Percentiles rank a stretch among this genome's conserved stretches.
These are phyloP conservation scores for Volucella bombylans DNA, from an alignment of 2,888 invertebrate genomes.

Conservation along the genomic window DNA sequence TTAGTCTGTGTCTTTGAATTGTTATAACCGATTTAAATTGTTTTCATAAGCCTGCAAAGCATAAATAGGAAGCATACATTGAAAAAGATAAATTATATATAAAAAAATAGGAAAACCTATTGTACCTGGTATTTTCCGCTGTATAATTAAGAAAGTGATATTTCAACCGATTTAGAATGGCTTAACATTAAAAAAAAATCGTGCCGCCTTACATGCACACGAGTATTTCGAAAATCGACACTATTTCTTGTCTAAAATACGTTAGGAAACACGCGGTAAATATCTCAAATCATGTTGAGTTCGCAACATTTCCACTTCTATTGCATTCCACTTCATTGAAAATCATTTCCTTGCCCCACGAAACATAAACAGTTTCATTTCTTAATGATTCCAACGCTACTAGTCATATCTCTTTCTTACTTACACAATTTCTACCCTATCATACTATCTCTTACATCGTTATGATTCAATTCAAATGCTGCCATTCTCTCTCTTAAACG, in stretches of 20 bases:
- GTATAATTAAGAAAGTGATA: too few relatives aligned
- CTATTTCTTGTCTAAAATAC: slow-evolving; percentile 23
- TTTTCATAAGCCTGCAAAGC: too few relatives aligned
- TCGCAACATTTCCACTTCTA: slow-evolving; percentile 41
- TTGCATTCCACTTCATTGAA: slow-evolving; percentile 36
- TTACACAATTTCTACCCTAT: not conserved
- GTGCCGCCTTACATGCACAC: too few relatives aligned
- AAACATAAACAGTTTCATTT: not conserved
- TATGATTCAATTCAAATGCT: not conserved
- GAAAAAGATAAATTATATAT: too few relatives aligned
- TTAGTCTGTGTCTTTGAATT: too few relatives aligned
- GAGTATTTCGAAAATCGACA: too few relatives aligned
- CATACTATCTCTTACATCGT: slow-evolving; percentile 28
- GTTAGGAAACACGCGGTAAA: not conserved
- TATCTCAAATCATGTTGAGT: slow-evolving; percentile 8
- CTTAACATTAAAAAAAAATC: too few relatives aligned
- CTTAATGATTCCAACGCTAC: not conserved
- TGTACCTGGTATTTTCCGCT: too few relatives aligned
- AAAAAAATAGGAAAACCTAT: too few relatives aligned
- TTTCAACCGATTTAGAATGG: too few relatives aligned
- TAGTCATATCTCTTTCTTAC: slow-evolving; percentile 36
- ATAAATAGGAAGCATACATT: too few relatives aligned
- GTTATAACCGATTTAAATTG: too few relatives aligned
- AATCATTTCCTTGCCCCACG: not conserved
- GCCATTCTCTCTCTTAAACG: slow-evolving; percentile 8